Evolutionary conservation across 1,140 invertebrate species (phyloP), one percentile per base, ranked within the genome.

Genomic region (Bathynomus jamesi): DNA sequence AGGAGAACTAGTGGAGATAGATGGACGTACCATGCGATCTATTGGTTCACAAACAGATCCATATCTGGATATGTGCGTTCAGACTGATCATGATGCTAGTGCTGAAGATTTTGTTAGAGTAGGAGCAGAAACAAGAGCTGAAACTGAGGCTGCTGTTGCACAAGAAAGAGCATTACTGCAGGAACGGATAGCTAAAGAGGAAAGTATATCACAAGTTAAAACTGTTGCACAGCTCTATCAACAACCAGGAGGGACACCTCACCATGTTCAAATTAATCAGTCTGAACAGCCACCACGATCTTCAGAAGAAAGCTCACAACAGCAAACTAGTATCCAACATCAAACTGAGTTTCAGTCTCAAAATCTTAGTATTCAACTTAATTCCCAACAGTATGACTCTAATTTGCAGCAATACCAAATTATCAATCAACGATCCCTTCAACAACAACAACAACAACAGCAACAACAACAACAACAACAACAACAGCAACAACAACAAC

Each of bases 21-120:
- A 62, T 40, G 72, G 70, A 11, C 11, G 25, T 61, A 24, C 67
- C 25, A 62, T 64, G 53, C 66, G 73, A 27, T 73, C 67, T 28
- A 71, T 78, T 11, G 73, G 69, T n/a, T 69, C 67, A n/a, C 76
- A 78, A 67, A 75, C 73, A 17, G 76, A 78, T 25, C 69, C 73
- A n/a, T 71, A 73, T 61, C 70, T 75, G 11, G 76, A 75, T 62
- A 75, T 78, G 71, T 72, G 73, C 28, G 71, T 75, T 30, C 76
- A 78, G 69, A 75, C 74, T 24, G 73, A 75, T 62, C 70, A 74
- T 17, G 76, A 78, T 65, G 76, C 69, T 30, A 69, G 67, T 28
- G 76, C 73, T 7, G 76, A 78, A 63, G 76, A 78, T 28, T 71
- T 72, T 61, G 73, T 75, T 13, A 78, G 75, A 65, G 73, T 76